These are phyloP conservation scores for Plagiodera versicolora DNA, from an alignment of 2,888 invertebrate species.

Conservation along the genomic window DNA sequence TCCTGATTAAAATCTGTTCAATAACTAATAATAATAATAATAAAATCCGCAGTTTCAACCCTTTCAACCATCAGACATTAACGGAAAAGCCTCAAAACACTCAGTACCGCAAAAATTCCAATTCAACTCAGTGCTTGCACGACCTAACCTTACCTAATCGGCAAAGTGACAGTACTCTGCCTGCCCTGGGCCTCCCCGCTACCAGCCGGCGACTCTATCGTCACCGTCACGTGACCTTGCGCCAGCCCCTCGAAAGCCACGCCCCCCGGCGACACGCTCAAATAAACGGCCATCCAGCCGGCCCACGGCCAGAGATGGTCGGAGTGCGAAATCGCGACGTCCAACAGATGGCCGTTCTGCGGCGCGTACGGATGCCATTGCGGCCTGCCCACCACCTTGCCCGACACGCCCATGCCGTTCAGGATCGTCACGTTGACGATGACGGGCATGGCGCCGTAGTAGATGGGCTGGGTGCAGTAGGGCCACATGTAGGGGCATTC, in stretches of 20 bases:
- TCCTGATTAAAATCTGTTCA: too few species aligned
- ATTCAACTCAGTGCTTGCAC: too few species aligned
- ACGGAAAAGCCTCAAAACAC: too few species aligned
- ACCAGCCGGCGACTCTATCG: conserved; percentile 77
- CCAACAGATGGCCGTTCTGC: conserved; percentile 72
- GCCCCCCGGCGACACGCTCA: conserved; percentile 68
- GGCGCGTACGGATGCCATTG: conserved; percentile 88
- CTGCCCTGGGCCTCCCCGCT: conserved; percentile 62
- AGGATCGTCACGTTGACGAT: conserved; percentile 93
- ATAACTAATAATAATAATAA: too few species aligned
- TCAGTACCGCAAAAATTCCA: too few species aligned
- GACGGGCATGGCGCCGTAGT: conserved; percentile 82
- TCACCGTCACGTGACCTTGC: conserved; percentile 80
- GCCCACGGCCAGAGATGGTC: conserved; percentile 95
- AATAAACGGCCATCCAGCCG: conserved; percentile 86
- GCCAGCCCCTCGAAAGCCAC: conserved; percentile 75
- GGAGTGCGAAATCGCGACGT: conserved; percentile 77
- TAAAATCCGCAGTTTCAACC: too few species aligned
- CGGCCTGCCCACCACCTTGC: conserved; percentile 71
- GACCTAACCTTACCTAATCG: conserved; percentile 52
- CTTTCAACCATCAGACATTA: too few species aligned
- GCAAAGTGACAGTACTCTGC: conserved; percentile 63
- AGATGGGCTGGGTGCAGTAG: conserved; percentile 93
- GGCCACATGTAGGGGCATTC: conserved; percentile 99
- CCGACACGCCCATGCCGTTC: conserved; percentile 91